Percentiles rank a stretch among this genome's conserved stretches.
phyloP scores from a whole-genome alignment of 1,140 invertebrate genomes.

The Pollicipes pollicipes region DNA sequence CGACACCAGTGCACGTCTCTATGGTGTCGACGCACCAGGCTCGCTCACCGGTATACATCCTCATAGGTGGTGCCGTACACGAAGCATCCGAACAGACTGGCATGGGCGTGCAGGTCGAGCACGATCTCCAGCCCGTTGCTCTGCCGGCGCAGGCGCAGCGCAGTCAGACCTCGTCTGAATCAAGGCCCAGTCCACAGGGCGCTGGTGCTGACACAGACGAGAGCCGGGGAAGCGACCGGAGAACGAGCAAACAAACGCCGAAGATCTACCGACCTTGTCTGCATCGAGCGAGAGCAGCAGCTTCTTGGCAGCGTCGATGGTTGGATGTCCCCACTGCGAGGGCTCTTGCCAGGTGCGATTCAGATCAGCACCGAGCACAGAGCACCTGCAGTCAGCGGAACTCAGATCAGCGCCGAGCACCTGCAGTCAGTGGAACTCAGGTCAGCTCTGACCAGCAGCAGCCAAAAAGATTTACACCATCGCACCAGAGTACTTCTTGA shows the following conservation, averaged over 20 bases:
- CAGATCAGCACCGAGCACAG: slow-evolving; percentile 74
- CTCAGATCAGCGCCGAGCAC: neutral
- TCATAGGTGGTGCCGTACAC: slow-evolving; percentile 92
- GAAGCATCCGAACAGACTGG: slow-evolving; percentile 77
- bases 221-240: neutral
- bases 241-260: neutral
- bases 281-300: slow-evolving; percentile 44
- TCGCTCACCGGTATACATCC: slow-evolving; percentile 59
- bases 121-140: slow-evolving; percentile 71
- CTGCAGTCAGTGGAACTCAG: neutral
- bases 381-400: slow-evolving; percentile 41
- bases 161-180: too few species aligned
- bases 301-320: slow-evolving; percentile 57
- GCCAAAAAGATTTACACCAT: neutral
- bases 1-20: neutral
- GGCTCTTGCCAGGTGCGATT: slow-evolving; percentile 80
- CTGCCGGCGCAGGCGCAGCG: slow-evolving; percentile 31
- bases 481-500: neutral
- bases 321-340: slow-evolving; percentile 75
- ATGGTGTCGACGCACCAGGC: neutral
- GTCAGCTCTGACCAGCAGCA: too few species aligned
- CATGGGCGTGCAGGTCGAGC: slow-evolving; percentile 84
- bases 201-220: neutral
- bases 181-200: neutral
- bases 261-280: neutral